Conservation (phyloP, 2,113 vertebrate genomes). For the Ailurus styani region DNA sequence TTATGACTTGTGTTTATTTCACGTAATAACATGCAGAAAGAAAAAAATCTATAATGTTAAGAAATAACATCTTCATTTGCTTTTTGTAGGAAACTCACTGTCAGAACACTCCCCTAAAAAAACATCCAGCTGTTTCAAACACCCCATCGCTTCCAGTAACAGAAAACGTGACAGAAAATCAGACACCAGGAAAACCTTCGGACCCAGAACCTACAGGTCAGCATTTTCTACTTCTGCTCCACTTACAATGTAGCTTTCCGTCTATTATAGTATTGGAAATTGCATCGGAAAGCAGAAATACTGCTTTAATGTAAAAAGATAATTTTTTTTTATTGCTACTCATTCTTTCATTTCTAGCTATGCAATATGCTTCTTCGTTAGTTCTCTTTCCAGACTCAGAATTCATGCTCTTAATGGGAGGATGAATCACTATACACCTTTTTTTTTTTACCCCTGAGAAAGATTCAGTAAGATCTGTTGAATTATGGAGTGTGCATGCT, state of each 20-base stretch:
- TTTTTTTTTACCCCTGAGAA: neutral
- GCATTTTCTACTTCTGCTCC: neutral
- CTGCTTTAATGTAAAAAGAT: neutral
- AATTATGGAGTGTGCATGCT: neutral
- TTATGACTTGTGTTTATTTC: neutral
- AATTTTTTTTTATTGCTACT: neutral
- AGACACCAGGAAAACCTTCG: constrained; percentile 29
- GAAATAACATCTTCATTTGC: neutral
- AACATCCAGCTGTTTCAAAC: constrained; percentile 56
- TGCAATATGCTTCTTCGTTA: neutral
- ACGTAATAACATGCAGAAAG: neutral
- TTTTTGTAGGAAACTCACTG: constrained; percentile 73
- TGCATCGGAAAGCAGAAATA: neutral
- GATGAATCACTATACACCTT: neutral
- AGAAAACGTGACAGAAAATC: constrained; percentile 47
- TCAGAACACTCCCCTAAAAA: constrained; percentile 67
- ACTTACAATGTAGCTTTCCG: neutral
- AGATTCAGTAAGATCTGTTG: neutral
- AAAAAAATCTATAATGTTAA: neutral
- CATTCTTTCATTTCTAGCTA: neutral
- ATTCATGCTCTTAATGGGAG: neutral
- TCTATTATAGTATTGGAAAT: neutral
- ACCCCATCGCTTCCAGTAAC: neutral
- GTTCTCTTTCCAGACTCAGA: neutral
- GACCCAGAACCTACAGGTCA: constrained; percentile 62